These are phyloP conservation scores for Patiria pectinifera DNA, from an alignment of 53 echinoderm and acorn worm species.

Conservation along the genomic window DNA sequence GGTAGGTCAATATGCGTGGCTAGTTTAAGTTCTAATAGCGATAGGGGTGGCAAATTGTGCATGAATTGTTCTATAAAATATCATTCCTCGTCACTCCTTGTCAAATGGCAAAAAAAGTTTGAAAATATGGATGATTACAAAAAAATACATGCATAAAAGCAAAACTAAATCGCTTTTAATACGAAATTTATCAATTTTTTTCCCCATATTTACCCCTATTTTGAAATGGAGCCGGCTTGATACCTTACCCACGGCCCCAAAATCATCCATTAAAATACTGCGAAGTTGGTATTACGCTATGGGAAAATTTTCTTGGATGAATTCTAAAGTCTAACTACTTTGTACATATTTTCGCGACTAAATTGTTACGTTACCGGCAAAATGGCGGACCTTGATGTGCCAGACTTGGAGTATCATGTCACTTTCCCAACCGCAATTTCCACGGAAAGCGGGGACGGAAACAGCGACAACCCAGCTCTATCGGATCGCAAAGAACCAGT, in stretches of 20 bases:
- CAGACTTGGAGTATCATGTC: constrained; percentile 90
- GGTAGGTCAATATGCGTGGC: not conserved
- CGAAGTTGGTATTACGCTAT: no score
- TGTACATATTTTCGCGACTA: not conserved
- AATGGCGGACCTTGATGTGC: constrained; percentile 43
- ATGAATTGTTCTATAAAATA: no score
- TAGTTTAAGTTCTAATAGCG: not conserved
- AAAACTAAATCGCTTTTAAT: no score
- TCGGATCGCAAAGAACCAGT: constrained; percentile 72
- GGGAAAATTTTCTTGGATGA: not conserved
- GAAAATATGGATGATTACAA: no score
- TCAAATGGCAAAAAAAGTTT: no score
- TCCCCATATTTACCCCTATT: no score
- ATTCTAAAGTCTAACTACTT: not conserved
- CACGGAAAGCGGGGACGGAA: constrained; percentile 35
- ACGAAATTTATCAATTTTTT: no score
- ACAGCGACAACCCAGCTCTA: not conserved
- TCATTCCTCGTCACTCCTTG: not conserved
- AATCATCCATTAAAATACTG: no score
- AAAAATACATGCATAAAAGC: no score
- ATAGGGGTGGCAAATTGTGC: not conserved
- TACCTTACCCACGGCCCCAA: no score
- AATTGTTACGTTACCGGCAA: not conserved
- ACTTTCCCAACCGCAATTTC: constrained; percentile 93
- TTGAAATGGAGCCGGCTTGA: no score